These are phyloP conservation scores for Lagodon rhomboides DNA, from an alignment of 2,797 vertebrate species.

Conservation along the genomic window DNA sequence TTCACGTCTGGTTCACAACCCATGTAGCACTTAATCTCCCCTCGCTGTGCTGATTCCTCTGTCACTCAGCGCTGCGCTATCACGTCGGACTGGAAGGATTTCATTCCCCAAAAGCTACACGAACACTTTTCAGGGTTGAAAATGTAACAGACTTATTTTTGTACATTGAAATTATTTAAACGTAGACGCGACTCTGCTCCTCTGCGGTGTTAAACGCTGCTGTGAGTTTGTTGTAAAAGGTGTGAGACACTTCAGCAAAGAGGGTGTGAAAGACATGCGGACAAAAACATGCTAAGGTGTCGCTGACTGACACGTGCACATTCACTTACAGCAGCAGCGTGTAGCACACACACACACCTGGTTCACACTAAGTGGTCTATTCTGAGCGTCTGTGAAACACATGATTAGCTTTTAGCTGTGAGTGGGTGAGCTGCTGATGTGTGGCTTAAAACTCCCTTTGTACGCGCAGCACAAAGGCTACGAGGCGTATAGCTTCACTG, in stretches of 20 bases:
- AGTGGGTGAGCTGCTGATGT: slow-evolving; percentile 10
- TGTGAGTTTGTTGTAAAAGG: not conserved
- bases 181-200: not conserved
- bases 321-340: slow-evolving; percentile 2
- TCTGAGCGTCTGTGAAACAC: slow-evolving; percentile 53
- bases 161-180: slow-evolving; percentile 7
- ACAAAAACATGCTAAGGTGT: slow-evolving; percentile 81
- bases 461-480: not conserved
- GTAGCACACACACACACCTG: slow-evolving; percentile 35
- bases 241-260: slow-evolving; percentile 1
- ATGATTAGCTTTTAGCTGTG: slow-evolving; percentile 26
- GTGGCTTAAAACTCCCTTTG: slow-evolving; percentile 5
- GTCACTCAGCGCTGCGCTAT: slow-evolving; percentile 18
- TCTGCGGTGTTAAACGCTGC: not conserved
- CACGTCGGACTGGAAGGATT: slow-evolving; percentile 22
- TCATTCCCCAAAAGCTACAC: slow-evolving; percentile 23
- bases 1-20: slow-evolving; percentile 56
- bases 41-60: slow-evolving; percentile 29
- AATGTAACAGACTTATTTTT: not conserved
- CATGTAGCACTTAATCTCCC: slow-evolving; percentile 43
- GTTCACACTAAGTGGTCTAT: slow-evolving; percentile 50
- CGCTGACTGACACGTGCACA: slow-evolving; percentile 74
- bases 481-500: not conserved
- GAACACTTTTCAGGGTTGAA: not conserved
- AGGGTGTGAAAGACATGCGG: slow-evolving; percentile 23